A percentile compares a stretch with the other conserved stretches of the same genome.
Evolutionary conservation across 2,797 vertebrate species (phyloP).

Genomic region (Periparus ater): DNA sequence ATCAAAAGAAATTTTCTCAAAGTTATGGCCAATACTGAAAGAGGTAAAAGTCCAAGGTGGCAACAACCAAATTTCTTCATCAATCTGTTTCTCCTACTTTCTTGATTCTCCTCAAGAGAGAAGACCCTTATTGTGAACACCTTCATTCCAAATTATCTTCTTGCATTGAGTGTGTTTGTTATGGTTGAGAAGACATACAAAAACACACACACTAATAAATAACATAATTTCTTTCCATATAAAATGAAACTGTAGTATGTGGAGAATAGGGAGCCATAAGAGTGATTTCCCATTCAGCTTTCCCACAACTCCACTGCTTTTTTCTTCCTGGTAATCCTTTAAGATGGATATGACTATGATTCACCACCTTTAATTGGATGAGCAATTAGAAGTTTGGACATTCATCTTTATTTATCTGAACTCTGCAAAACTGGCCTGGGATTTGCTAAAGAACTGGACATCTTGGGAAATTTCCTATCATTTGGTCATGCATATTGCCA

Average conservation of each 20-base stretch:
- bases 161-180: neutral
- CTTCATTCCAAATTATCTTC: neutral
- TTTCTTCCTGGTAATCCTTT: neutral
- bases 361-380: neutral
- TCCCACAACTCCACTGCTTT: neutral
- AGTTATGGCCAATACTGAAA: neutral
- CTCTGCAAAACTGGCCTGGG: neutral
- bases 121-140: neutral
- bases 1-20: neutral
- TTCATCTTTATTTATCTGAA: constrained; percentile 24
- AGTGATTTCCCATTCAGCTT: neutral
- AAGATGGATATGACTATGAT: neutral
- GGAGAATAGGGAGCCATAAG: neutral
- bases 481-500: neutral
- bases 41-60: neutral
- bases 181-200: neutral
- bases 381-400: neutral
- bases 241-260: neutral
- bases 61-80: neutral
- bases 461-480: neutral
- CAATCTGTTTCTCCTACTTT: neutral
- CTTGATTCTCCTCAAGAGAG: neutral
- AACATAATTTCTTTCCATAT: neutral
- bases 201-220: neutral
- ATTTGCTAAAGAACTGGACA: neutral